Evolutionary conservation across 2,113 vertebrate species (phyloP), one percentile per base, ranked within the genome.

Genomic region (Corvus cornix): DNA sequence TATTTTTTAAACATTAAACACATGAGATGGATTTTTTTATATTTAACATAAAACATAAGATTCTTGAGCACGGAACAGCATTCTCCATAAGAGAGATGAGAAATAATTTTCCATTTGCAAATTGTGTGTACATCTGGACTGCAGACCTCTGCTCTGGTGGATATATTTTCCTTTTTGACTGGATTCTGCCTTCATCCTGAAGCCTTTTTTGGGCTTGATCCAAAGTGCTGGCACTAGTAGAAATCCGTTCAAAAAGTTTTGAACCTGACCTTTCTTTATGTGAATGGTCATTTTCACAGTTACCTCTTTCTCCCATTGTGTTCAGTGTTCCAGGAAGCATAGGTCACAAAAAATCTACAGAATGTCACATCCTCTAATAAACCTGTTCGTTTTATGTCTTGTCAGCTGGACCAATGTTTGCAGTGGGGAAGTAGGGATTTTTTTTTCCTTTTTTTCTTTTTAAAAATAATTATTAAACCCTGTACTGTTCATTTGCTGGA

Each of bases 331-430:
- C 90, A 83, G 92, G 93, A 96, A 94, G 52, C 13, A 48, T 0
- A 74, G 43, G 64, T 82, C 69, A 81, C 64, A 58, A 39, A 75
- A 70, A 93, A 88, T 27, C 39, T 56, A 89, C 30, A 49, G 39
- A 62, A 64, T 74, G 75, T 81, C 68, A 89, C n/a, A 94, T 90
- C 85, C 93, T 75, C 19, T 95, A 67, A 86, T 90, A 90, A 83
- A 70, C 67, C 84, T 74, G 67, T 11, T 69, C 48, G 27, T 27
- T 95, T 77, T 35, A 78, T 53, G 62, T 13, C 44, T 49, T 74
- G 49, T 53, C 39, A 85, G 21, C 48, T 10, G 6, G 72, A 77
- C 14, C 19, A 52, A 6, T 4, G 1, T 80, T 84, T 77, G 86
- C 3, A 6, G 16, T 16, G 11, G 22, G 48, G 48, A 75, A 74